Evolutionary conservation across 2,888 invertebrate genomes (phyloP).

Genomic region (Tridacna crocea): DNA sequence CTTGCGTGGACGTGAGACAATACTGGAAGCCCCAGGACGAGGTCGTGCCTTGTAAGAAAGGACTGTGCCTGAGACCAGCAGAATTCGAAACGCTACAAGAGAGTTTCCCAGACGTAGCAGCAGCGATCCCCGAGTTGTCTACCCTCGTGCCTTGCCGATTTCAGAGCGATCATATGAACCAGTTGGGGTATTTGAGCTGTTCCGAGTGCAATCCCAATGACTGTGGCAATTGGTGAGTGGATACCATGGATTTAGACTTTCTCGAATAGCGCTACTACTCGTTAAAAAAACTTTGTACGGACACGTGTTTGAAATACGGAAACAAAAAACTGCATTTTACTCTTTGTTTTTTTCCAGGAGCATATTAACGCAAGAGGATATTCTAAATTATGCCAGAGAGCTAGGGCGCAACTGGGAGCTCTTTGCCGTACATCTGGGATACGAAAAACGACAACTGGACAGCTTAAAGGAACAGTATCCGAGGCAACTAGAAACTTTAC

Average conservation of each 20-base stretch:
- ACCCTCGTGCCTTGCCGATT: conserved; percentile 18
- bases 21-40: conserved; percentile 46
- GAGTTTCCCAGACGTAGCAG: conserved; percentile 23
- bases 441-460: too few relatives aligned
- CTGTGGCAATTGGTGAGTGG: not conserved
- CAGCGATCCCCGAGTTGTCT: conserved; percentile 19
- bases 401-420: too few relatives aligned
- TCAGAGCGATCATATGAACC: conserved; percentile 38
- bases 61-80: conserved; percentile 35
- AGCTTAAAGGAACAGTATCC: too few relatives aligned
- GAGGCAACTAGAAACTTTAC: too few relatives aligned
- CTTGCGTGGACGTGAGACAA: conserved; percentile 43
- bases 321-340: too few relatives aligned
- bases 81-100: conserved; percentile 41
- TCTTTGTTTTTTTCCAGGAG: too few relatives aligned
- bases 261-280: not conserved
- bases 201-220: conserved; percentile 35
- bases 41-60: conserved; percentile 40
- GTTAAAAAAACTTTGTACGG: too few relatives aligned
- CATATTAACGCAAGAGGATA: too few relatives aligned
- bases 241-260: not conserved
- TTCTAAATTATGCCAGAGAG: too few relatives aligned
- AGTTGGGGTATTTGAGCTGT: conserved; percentile 31
- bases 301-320: too few relatives aligned
- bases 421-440: too few relatives aligned